These are phyloP conservation scores for Dryococelus australis DNA, from an alignment of 2,888 invertebrate species.

Conservation along the genomic window DNA sequence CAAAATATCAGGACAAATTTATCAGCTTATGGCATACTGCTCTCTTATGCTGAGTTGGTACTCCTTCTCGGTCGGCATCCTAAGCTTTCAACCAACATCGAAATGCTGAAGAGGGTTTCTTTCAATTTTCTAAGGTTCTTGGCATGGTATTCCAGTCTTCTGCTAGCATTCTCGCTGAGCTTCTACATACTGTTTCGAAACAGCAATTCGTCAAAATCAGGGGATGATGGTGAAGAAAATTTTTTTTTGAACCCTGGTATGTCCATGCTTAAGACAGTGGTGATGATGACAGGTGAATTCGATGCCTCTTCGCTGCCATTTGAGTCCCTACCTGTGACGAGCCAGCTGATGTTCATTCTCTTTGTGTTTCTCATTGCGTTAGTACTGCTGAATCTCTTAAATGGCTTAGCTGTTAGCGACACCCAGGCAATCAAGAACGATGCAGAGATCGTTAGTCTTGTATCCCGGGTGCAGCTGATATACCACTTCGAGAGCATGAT, in stretches of 20 bases:
- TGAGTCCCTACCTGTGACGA: constrained; percentile 70
- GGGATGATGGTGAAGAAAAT: constrained; percentile 42
- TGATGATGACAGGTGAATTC: constrained; percentile 88
- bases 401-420: constrained; percentile 85
- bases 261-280: constrained; percentile 81
- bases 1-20: constrained; percentile 66
- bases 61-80: constrained; percentile 82
- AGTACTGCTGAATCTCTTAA: constrained; percentile 81
- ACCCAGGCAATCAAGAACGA: constrained; percentile 77
- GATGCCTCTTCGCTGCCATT: constrained; percentile 83
- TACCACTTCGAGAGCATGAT: constrained; percentile 77
- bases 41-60: constrained; percentile 79
- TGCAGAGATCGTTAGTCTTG: constrained; percentile 79
- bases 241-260: constrained; percentile 74
- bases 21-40: constrained; percentile 74
- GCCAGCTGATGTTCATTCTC: constrained; percentile 77
- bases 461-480: constrained; percentile 74
- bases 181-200: constrained; percentile 68
- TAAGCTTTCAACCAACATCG: constrained; percentile 78
- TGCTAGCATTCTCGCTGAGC: constrained; percentile 81
- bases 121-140: constrained; percentile 81
- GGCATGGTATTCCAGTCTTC: constrained; percentile 79
- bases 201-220: constrained; percentile 32
- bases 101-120: constrained; percentile 82
- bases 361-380: constrained; percentile 86